A percentile compares a stretch with the other conserved stretches of the same genome.
phyloP scores from a whole-genome alignment of 2,888 invertebrate genomes.

The Trypoxylon attenuatum region DNA sequence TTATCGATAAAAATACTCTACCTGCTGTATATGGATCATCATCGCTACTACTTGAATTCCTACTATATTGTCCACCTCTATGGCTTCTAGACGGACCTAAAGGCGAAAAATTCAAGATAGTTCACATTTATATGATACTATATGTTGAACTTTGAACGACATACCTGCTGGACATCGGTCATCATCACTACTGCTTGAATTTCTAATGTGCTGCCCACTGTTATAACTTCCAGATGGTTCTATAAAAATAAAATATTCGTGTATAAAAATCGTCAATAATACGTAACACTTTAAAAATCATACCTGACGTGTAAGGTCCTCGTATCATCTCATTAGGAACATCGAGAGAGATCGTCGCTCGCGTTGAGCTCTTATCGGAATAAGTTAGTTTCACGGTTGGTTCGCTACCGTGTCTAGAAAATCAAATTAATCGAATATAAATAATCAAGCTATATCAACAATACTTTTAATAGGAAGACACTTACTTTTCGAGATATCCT shows the following conservation, averaged over 20 bases:
- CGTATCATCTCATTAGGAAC: constrained; percentile 74
- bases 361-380: constrained; percentile 80
- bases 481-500: constrained; percentile 77
- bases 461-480: constrained; percentile 9
- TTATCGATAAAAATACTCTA: too few species aligned
- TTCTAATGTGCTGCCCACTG: constrained; percentile 48
- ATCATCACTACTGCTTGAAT: constrained; percentile 60
- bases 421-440: constrained; percentile 8
- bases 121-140: too few species aligned
- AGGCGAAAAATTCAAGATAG: too few species aligned
- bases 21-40: too few species aligned
- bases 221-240: constrained; percentile 65
- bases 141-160: too few species aligned
- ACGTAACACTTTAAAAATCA: constrained; percentile 4
- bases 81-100: too few species aligned
- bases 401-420: constrained; percentile 76
- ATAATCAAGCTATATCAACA: neutral
- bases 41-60: too few species aligned
- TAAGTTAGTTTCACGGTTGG: constrained; percentile 80
- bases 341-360: constrained; percentile 78
- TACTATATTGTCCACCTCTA: too few species aligned
- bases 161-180: too few species aligned
- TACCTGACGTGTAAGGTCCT: constrained; percentile 69
- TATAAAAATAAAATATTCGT: constrained; percentile 42
- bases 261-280: neutral